These are phyloP conservation scores for Myiopsitta monachus DNA, from an alignment of 2,113 vertebrate genomes.

Conservation along the genomic window DNA sequence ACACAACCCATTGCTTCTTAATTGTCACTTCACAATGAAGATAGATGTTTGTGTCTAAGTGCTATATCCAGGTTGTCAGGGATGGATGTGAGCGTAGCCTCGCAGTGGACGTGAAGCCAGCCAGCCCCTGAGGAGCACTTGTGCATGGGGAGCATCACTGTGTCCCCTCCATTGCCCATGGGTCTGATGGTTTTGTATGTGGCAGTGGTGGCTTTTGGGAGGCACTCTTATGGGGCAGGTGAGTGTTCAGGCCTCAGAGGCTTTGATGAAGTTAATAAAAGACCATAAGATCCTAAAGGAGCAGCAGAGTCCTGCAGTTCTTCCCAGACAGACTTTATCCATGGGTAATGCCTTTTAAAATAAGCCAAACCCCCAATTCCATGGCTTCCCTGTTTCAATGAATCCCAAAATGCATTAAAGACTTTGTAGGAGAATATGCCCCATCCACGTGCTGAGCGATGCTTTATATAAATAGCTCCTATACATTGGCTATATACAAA, in stretches of 20 bases:
- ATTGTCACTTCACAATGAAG: rapidly evolving
- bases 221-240: not conserved
- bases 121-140: not conserved
- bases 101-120: not conserved
- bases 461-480: not conserved
- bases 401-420: not conserved
- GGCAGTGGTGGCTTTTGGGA: not conserved
- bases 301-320: not conserved
- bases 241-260: not conserved
- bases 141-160: rapidly evolving
- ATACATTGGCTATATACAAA: not conserved
- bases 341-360: not conserved
- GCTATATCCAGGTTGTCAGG: not conserved
- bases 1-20: not conserved
- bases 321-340: not conserved
- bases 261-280: not conserved
- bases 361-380: not conserved
- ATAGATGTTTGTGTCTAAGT: rapidly evolving
- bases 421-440: not conserved
- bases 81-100: not conserved
- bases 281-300: not conserved
- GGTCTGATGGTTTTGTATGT: rapidly evolving
- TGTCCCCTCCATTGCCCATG: rapidly evolving
- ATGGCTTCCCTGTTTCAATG: not conserved
- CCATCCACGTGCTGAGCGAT: not conserved